Base-by-base conservation (phyloP, 2,888 invertebrate genomes). In the Zhuqinia jingwanae region DNA sequence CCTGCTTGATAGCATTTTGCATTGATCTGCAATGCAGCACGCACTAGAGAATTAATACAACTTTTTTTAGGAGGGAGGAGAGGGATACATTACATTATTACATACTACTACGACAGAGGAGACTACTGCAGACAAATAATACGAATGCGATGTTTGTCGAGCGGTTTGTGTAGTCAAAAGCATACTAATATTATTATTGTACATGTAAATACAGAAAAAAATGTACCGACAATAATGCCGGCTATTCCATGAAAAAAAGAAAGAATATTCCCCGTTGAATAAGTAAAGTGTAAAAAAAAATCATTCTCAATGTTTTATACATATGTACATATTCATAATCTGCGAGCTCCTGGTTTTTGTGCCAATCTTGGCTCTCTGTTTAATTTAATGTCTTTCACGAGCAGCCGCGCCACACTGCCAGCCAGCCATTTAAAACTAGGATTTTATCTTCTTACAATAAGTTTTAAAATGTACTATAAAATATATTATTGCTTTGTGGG, bases 1-100 rank as follows among this genome's bases (percentile, higher is more conserved):
- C 56, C 53, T 30, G 53, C 22, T 17, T 56, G 75, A 75, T 56
- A 75, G 30, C 30, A 56, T 75, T 75, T 75, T 75, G 15, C 30
- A 53, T 27, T 75, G 56, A 75, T 86, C 86, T 86, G 86, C 86
- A 86, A 81, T 86, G 86, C 86, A 86, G 86, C 70, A 86, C 86
- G 86, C 86, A 86, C 56, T 75, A 20, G 22, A 73, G 73, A 73
- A 50, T 73, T 75, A 56, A 75, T 75, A 56, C 36, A 36, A 53
- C 53, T 25, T 68, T 42, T 73, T 30, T 20, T 30, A 17, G 13
- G 30, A 30, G 36, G 56, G 56, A 17, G 20, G 30, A 30, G 56
- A 56, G 45, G 70, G 70, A 47, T 70, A 70, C 47, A 47, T 47
- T 17, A 25, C 47, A 70, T 56, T 36, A 8, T 36, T 36, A 36